Base-by-base conservation (phyloP, 2,113 vertebrate genomes). In the Hydrolagus affinis region DNA sequence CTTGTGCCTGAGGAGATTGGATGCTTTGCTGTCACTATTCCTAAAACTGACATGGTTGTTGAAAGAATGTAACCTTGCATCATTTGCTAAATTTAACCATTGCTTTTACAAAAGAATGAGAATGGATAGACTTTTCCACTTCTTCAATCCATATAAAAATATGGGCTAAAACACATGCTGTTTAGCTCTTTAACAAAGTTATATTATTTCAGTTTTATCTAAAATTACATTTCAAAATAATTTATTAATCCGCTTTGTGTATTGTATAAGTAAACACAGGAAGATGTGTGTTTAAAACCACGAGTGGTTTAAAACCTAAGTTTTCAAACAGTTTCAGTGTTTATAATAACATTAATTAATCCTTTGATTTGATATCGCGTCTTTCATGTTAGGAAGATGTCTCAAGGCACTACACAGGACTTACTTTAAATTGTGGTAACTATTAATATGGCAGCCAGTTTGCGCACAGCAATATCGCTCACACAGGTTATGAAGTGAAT, bases 51-150 rank as follows among this genome's bases (percentile, higher is more conserved):
- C 44, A 44, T 62, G 30, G 14, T 32, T 83, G 28, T 28, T 25
- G 30, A 64, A 83, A 83, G 25, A 64, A 64, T 66, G 66, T 44
- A 83, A 83, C 30, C 30, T 83, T 30, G 77, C 19, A 32, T 66
- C 25, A 30, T 66, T 83, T 23, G 23, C 57, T 83, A 83, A 83
- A 83, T 66, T 83, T 83, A 83, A 30, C 60, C 9, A 66, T 23
- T 17, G 11, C 8, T 66, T 66, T 28, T 32, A 66, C 60, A 17
- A 64, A 64, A 30, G 59, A 25, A 62, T 80, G 77, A 80, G 64
- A 80, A 80, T 80, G 76, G 44, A 44, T 44, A 6, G 44, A 44
- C 44, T 44, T 44, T 44, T 44, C 44, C 62, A 11, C 57, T 80
- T 62, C 59, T 60, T 62, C 77, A 83, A 66, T 83, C 60, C 23